Percentiles rank a stretch among this genome's conserved stretches.
These are phyloP conservation scores for Cynopterus sphinx DNA, from an alignment of 2,797 vertebrate species.

Conservation along the genomic window DNA sequence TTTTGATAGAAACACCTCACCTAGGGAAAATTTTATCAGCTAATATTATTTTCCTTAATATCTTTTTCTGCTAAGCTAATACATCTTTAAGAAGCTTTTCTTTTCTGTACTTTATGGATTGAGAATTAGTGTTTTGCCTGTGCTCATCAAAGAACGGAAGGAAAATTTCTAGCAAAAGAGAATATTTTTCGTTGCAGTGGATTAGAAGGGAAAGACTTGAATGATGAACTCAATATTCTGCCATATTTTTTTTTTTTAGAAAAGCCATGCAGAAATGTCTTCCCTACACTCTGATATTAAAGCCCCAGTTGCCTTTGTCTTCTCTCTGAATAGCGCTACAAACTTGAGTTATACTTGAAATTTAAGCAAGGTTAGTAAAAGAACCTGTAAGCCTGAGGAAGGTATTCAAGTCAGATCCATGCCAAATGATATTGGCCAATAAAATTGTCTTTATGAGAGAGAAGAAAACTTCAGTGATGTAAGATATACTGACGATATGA, in stretches of 20 bases:
- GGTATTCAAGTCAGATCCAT: background rate
- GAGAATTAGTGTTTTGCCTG: background rate
- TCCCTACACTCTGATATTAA: background rate
- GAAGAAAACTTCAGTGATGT: background rate
- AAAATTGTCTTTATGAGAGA: background rate
- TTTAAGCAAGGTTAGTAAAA: conserved; percentile 14
- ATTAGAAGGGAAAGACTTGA: background rate
- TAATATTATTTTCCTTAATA: background rate
- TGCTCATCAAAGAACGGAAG: background rate
- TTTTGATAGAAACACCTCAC: background rate
- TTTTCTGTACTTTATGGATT: background rate
- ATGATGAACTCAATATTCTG: background rate
- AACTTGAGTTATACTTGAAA: background rate
- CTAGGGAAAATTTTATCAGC: background rate
- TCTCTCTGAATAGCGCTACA: background rate
- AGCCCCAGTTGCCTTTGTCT: background rate
- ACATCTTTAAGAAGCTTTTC: background rate
- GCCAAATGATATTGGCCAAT: background rate
- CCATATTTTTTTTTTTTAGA: background rate
- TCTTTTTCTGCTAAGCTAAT: background rate
- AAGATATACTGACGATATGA: background rate
- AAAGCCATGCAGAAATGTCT: background rate
- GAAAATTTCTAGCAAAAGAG: background rate
- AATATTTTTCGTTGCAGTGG: background rate
- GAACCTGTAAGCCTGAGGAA: background rate